phyloP scores from a whole-genome alignment of 2,888 invertebrate species.

The Caenorhabditis angaria region DNA sequence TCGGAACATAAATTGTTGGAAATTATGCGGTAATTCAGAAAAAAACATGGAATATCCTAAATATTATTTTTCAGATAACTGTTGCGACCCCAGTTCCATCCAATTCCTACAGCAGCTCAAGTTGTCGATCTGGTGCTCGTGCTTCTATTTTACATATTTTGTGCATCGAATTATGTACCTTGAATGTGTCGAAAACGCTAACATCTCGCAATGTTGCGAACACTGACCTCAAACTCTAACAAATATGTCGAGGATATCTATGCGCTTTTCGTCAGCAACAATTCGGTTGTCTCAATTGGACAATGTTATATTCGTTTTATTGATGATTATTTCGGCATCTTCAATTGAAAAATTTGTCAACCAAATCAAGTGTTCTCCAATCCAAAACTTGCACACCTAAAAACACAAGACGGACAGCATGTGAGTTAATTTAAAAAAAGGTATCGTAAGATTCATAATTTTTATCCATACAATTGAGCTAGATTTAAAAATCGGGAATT shows the following conservation, averaged over 20 bases:
- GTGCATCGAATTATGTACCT: conserved; percentile 15
- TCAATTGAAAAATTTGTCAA: conserved; percentile 19
- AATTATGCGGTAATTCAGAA: background rate
- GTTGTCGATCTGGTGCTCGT: conserved; percentile 13
- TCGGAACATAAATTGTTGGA: background rate
- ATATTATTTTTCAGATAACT: background rate
- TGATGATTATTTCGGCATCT: conserved; percentile 13
- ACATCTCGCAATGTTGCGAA: conserved; percentile 18
- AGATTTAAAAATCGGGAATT: too few relatives aligned
- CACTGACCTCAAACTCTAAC: conserved; percentile 16
- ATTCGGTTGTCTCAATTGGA: conserved; percentile 18
- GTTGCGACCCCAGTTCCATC: background rate
- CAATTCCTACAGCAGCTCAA: background rate
- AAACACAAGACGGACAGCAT: too few relatives aligned
- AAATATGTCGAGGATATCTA: conserved; percentile 25
- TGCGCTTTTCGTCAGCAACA: conserved; percentile 21
- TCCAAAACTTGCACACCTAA: too few relatives aligned
- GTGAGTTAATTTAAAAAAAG: too few relatives aligned
- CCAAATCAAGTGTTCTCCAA: conserved; percentile 19
- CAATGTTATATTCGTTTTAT: conserved; percentile 22
- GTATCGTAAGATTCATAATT: too few relatives aligned
- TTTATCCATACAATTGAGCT: too few relatives aligned
- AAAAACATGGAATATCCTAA: conserved; percentile 8
- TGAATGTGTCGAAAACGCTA: conserved; percentile 15
- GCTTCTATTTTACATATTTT: conserved; percentile 23